These are phyloP conservation scores for Galerucella nymphaeae DNA, from an alignment of 2,888 invertebrate species.

Conservation along the genomic window DNA sequence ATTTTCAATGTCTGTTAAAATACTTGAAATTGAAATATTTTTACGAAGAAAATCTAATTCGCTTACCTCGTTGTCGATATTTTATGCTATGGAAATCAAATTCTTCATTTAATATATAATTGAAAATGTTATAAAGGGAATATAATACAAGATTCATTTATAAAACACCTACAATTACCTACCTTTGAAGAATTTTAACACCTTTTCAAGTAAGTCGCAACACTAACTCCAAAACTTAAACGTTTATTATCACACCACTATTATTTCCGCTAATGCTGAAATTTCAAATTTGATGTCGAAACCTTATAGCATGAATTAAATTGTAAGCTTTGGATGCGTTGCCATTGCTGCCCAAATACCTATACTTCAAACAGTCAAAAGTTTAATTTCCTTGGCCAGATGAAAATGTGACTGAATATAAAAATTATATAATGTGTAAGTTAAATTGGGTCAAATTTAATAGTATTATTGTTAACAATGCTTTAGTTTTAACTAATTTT, in stretches of 20 bases:
- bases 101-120: constrained; percentile 26
- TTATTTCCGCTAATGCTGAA: constrained; percentile 43
- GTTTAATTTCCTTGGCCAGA: constrained; percentile 9
- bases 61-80: background rate
- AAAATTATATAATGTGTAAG: background rate
- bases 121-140: constrained; percentile 32
- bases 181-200: constrained; percentile 60
- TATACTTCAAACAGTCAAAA: constrained; percentile 12
- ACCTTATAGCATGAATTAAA: constrained; percentile 19
- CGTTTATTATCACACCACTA: constrained; percentile 50
- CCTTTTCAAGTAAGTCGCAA: constrained; percentile 62
- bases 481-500: background rate
- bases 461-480: background rate
- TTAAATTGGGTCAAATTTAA: background rate
- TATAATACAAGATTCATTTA: constrained; percentile 54
- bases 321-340: constrained; percentile 20
- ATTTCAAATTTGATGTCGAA: constrained; percentile 17
- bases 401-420: background rate
- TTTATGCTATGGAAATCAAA: background rate
- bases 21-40: no score
- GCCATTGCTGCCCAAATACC: background rate
- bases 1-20: no score
- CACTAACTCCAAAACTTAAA: constrained; percentile 59
- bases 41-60: no score
- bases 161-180: constrained; percentile 54